Conservation (phyloP, 2,113 vertebrate genomes). For the Pimephales promelas region DNA sequence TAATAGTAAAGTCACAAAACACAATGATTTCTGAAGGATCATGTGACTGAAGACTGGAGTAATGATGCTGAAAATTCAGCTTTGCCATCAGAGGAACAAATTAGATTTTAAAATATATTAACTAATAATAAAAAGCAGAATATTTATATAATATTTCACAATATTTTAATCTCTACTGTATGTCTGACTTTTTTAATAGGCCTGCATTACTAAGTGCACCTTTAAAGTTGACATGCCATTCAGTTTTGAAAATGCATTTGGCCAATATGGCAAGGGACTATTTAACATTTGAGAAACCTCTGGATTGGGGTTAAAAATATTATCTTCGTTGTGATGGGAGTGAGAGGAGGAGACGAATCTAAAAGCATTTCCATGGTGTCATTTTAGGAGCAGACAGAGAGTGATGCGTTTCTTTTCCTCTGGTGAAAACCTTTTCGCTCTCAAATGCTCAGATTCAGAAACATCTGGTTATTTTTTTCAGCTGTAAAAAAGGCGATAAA, state of each 20-base stretch:
- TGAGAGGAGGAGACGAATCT: conserved; percentile 37
- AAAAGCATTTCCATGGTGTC: conserved; percentile 64
- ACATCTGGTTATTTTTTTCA: conserved; percentile 67
- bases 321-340: conserved; percentile 51
- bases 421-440: conserved; percentile 59
- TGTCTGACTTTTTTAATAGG: not conserved
- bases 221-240: not conserved
- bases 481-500: conserved; percentile 57
- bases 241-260: not conserved
- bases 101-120: not conserved
- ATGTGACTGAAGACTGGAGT: not conserved
- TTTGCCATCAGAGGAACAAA: not conserved
- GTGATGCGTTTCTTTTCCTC: conserved; percentile 24
- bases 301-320: conserved; percentile 34
- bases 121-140: not conserved
- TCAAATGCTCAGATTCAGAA: conserved; percentile 70
- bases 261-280: not conserved
- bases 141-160: not conserved
- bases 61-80: not conserved
- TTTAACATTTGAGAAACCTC: not conserved
- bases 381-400: conserved; percentile 65
- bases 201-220: not conserved
- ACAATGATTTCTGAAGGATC: not conserved
- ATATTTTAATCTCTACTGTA: not conserved
- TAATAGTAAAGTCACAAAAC: too few relatives aligned